Conservation (phyloP, 2,113 vertebrate genomes). For the Turnix velox region DNA sequence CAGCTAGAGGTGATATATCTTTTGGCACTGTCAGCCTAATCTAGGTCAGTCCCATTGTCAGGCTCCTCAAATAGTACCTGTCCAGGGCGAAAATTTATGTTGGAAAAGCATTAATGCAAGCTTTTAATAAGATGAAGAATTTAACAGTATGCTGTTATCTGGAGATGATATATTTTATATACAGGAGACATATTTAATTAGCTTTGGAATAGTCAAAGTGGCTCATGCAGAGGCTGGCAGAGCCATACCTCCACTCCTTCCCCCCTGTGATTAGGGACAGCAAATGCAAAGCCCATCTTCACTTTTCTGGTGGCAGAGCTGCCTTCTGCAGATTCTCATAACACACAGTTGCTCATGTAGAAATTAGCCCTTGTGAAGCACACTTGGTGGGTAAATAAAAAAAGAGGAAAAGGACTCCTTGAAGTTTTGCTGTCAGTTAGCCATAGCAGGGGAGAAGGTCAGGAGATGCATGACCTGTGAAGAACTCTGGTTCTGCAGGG, state of each 20-base stretch:
- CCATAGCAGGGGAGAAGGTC: background rate
- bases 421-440: background rate
- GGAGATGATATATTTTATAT: slow-evolving; percentile 82
- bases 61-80: slow-evolving; percentile 78
- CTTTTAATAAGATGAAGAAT: slow-evolving; percentile 85
- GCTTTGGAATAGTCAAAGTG: slow-evolving; percentile 75
- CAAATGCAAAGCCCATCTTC: slow-evolving; percentile 60
- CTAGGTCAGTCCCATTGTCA: slow-evolving; percentile 78
- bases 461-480: accelerated
- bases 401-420: background rate
- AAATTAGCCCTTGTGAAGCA: background rate
- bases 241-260: slow-evolving; percentile 37
- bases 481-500: background rate
- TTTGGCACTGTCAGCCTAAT: slow-evolving; percentile 76
- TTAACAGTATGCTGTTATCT: slow-evolving; percentile 79
- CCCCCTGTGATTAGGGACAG: slow-evolving; percentile 52
- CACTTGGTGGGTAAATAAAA: background rate
- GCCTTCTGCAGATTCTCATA: slow-evolving; percentile 2
- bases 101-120: slow-evolving; percentile 80
- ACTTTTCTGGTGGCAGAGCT: slow-evolving; percentile 51
- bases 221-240: slow-evolving; percentile 59
- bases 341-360: slow-evolving; percentile 30
- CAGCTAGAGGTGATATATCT: slow-evolving; percentile 75
- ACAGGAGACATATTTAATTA: slow-evolving; percentile 82
- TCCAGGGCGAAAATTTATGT: slow-evolving; percentile 80